Conservation (phyloP, 1,140 invertebrate species). For the Heliothis subflexa region DNA sequence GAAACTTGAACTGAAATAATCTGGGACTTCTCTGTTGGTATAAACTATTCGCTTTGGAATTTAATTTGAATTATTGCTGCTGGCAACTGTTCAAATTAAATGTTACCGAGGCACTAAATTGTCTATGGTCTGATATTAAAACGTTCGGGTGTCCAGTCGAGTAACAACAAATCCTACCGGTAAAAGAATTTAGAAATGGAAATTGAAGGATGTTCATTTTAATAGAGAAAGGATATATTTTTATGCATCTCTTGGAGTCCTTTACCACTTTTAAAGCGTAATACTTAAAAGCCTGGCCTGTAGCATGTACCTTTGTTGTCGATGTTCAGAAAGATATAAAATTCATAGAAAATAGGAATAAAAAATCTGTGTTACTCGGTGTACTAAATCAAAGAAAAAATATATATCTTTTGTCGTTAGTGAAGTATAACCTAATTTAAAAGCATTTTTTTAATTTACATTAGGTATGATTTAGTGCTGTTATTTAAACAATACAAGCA, state of each 20-base stretch:
- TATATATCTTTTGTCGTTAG: neutral
- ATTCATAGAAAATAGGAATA: slow-evolving; percentile 12
- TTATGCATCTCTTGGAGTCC: slow-evolving; percentile 46
- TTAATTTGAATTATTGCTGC: neutral
- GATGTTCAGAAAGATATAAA: slow-evolving; percentile 34
- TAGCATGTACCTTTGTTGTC: slow-evolving; percentile 26
- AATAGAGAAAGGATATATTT: slow-evolving; percentile 47
- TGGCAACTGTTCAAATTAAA: neutral
- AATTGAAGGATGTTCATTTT: slow-evolving; percentile 28
- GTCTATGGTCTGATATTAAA: too few relatives aligned
- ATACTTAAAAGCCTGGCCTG: slow-evolving; percentile 17
- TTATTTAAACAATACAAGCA: too few relatives aligned
- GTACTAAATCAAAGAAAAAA: neutral
- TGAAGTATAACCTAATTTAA: neutral
- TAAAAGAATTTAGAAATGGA: slow-evolving; percentile 26
- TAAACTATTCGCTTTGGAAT: neutral
- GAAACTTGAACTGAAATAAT: slow-evolving; percentile 8
- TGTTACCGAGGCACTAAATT: too few relatives aligned
- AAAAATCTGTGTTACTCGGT: slow-evolving; percentile 36
- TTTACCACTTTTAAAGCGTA: slow-evolving; percentile 40
- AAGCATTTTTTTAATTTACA: too few relatives aligned
- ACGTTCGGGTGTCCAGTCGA: neutral
- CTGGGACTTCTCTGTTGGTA: neutral
- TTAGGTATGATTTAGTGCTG: too few relatives aligned
- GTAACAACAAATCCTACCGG: slow-evolving; percentile 26